A percentile compares a stretch with the other conserved stretches of the same genome.
Evolutionary conservation across 2,888 invertebrate species (phyloP).

Genomic region (Aproaerema taeniolella): DNA sequence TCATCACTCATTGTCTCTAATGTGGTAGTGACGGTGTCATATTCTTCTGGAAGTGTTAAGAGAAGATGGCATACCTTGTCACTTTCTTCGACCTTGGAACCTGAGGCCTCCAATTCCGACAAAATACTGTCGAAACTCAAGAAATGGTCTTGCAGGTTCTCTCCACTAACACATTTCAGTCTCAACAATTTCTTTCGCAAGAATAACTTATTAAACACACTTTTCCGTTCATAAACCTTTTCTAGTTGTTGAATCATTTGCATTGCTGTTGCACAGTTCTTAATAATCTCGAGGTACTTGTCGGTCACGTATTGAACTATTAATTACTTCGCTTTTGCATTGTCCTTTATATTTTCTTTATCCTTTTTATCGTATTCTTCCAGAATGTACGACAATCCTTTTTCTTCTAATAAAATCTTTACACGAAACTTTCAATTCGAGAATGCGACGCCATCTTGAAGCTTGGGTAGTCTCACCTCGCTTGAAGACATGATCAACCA

Average conservation of each 20-base stretch:
- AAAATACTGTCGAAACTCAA: neutral
- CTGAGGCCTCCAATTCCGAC: neutral
- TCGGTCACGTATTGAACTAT: constrained; percentile 4
- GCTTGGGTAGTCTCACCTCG: neutral
- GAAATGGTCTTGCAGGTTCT: constrained; percentile 3
- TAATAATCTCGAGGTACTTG: constrained; percentile 3
- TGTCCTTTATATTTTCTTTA: neutral
- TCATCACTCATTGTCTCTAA: constrained; percentile 5
- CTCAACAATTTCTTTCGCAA: constrained; percentile 1
- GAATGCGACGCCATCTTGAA: neutral
- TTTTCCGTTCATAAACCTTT: constrained; percentile 1
- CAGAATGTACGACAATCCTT: neutral
- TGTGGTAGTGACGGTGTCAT: constrained; percentile 2
- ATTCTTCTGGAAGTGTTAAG: neutral
- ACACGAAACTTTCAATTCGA: constrained; percentile 7
- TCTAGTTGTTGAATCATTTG: neutral
- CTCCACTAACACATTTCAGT: neutral
- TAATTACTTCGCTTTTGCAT: constrained; percentile 4
- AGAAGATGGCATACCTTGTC: constrained; percentile 5
- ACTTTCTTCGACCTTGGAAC: neutral
- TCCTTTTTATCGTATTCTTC: neutral
- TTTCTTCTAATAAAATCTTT: constrained; percentile 6
- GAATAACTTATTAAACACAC: constrained; percentile 3
- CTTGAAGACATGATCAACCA: neutral
- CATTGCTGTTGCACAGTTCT: constrained; percentile 2